Evolutionary conservation across 2,888 invertebrate species (phyloP), one percentile per base, ranked within the genome.

Genomic region (Gonocerus acuteangulatus): DNA sequence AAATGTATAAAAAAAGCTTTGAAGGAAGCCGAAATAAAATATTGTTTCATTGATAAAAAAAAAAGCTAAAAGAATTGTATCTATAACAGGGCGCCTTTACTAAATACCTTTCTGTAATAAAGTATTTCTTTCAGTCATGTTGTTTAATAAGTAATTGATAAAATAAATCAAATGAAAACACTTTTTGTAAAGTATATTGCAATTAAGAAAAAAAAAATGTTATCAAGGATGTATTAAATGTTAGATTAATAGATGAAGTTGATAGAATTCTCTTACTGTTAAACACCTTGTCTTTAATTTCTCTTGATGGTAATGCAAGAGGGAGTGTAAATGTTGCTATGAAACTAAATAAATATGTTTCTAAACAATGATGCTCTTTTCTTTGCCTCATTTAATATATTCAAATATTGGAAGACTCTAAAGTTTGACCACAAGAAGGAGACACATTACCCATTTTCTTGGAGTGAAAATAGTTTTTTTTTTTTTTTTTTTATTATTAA

Each of bases 291-390:
- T 54, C 23, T 54, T 54, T 39, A 15, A 21, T 54, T 54, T 54
- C 54, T 54, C 54, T 54, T 39, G 54, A 21, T 52, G 39, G 22
- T 22, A 11, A 42, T 13, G 19, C 54, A 39, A 42, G 42, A 54
- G 54, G 54, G 42, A 54, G 23, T 54, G 54, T 54, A 42, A 39
- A 54, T 54, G 54, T 54, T 54, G 54, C 54, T 54, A 54, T 36
- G 15, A 54, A 54, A 9, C 39, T 39, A 42, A 54, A 54, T 54
- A 54, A 54, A 54, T 54, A 54, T 54, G 54, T 42, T 54, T 54
- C 42, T 54, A 54, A 54, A 54, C 54, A 54, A 42, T 34, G 15
- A 39, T 39, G 3, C 39, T 39, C n/a, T 39, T 27, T 27, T 27
- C n/a, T n/a, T n/a, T n/a, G n/a, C n/a, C n/a, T n/a, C n/a, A n/a